phyloP scores from a whole-genome alignment of 37 sponge, comb jelly and placozoan species.

The Ianthella basta region DNA sequence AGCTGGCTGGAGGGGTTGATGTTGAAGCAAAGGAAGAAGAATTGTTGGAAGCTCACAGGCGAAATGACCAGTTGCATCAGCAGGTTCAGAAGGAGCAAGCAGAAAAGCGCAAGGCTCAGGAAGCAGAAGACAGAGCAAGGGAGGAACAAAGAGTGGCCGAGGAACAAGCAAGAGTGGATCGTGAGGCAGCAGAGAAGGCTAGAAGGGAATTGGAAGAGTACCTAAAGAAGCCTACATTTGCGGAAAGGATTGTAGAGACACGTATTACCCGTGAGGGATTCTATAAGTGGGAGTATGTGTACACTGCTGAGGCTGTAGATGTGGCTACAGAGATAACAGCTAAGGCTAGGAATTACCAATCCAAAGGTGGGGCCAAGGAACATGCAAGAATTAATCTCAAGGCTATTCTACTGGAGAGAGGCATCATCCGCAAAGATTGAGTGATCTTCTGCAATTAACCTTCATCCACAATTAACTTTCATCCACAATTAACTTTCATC shows the following conservation, averaged over 20 bases:
- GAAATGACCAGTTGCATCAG: background rate
- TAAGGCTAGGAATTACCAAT: constrained; percentile 15
- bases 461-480: too few species aligned
- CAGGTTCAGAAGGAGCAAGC: background rate
- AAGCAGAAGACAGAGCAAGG: background rate
- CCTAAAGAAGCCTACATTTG: constrained; percentile 19
- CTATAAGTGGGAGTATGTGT: background rate
- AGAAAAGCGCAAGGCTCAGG: background rate
- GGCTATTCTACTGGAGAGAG: constrained; percentile 19
- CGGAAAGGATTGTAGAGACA: background rate
- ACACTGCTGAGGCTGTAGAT: constrained; percentile 14
- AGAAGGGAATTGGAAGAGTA: constrained; percentile 23
- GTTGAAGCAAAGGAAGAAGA: background rate
- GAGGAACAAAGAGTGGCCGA: too few species aligned
- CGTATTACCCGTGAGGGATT: background rate
- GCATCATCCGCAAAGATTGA: constrained; percentile 20
- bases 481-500: too few species aligned
- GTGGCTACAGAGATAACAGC: constrained; percentile 14
- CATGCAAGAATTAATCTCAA: background rate
- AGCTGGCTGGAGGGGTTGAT: background rate
- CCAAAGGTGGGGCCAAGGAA: constrained; percentile 28
- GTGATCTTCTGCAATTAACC: too few species aligned
- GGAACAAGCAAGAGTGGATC: too few species aligned
- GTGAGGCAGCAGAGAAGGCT: too few species aligned
- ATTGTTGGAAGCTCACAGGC: background rate